Evolutionary conservation across 1,140 invertebrate species (phyloP).

Genomic region (Capitella teleta): DNA sequence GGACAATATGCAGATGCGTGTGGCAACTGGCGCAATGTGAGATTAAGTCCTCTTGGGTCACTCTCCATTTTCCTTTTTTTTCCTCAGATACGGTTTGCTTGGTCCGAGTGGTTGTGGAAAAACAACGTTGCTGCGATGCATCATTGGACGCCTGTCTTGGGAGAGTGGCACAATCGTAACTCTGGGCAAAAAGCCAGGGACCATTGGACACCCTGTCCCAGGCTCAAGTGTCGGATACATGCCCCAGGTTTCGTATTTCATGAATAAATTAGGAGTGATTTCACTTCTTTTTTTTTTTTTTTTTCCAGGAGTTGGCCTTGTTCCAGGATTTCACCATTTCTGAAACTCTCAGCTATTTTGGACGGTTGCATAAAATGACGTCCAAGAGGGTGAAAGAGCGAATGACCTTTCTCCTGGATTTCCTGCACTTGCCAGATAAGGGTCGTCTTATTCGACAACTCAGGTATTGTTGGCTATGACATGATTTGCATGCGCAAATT

Average conservation of each 20-base stretch:
- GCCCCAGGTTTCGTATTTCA: conserved; percentile 29
- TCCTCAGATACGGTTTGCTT: conserved; percentile 31
- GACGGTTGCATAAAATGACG: conserved; percentile 85
- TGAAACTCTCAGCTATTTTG: conserved; percentile 92
- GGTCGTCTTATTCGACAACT: conserved; percentile 62
- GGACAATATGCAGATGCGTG: too few species aligned
- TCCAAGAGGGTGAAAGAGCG: conserved; percentile 69
- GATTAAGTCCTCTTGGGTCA: too few species aligned
- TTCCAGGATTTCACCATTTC: conserved; percentile 89
- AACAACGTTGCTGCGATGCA: conserved; percentile 39
- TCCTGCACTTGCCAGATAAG: conserved; percentile 42
- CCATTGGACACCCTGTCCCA: conserved; percentile 32
- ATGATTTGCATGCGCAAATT: too few species aligned
- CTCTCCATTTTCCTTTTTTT: too few species aligned
- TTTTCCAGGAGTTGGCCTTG: conserved; percentile 69
- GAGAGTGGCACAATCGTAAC: conserved; percentile 31
- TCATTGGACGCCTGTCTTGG: conserved; percentile 32
- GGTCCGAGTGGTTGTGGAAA: conserved; percentile 41
- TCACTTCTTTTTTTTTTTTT: background rate
- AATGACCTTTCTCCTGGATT: conserved; percentile 78
- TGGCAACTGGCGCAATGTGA: too few species aligned
- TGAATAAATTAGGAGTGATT: background rate
- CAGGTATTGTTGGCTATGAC: too few species aligned
- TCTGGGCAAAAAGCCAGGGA: conserved; percentile 34
- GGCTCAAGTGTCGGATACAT: conserved; percentile 42